Base-by-base conservation (phyloP, 2,113 vertebrate species). In the Furnarius figulus region DNA sequence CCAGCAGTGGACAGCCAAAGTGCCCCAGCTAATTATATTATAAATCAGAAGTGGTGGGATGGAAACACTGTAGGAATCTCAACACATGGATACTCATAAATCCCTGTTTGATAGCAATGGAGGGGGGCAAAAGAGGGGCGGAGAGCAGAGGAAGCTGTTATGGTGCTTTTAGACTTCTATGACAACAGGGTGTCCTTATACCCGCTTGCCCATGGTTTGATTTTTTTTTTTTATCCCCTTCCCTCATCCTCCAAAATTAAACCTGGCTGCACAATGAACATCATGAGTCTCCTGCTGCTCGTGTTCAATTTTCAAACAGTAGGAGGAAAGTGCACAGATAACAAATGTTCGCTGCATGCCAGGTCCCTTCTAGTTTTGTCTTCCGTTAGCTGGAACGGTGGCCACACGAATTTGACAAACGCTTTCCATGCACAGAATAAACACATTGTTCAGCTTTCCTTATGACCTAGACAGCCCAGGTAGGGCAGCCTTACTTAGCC, bases 261-360 rank as follows among this genome's bases (percentile, higher is more conserved):
- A 96, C 94, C 94, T 97, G 93, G 88, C 96, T 97, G 84, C 91
- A 96, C 95, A 94, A 95, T 97, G 96, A 96, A 91, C 94, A 92
- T 86, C 55, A 92, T 89, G 91, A 95, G 77, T 93, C 95, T 95
- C 97, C 95, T 83, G 95, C 94, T 91, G 97, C 91, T 98, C 21
- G 6, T 95, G 94, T 95, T 97, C 96, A 97, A 96, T 97, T 98
- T 97, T 95, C 96, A 97, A 97, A 95, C 96, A 97, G 97, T 97
- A 92, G 96, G 96, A 94, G 96, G 93, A 97, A 96, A 97, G 95
- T 77, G 95, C 96, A 96, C 92, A 93, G 96, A 97, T 97, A 97
- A 96, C 95, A 93, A 95, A 97, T 96, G 90, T 62, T 96, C 70
- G 0, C 96, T 79, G 89, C 93, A 81, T 89, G 91, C 96, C 96